These are phyloP conservation scores for Xenotilapia flavipinnis DNA, from an alignment of 2,113 vertebrate species.

Conservation along the genomic window DNA sequence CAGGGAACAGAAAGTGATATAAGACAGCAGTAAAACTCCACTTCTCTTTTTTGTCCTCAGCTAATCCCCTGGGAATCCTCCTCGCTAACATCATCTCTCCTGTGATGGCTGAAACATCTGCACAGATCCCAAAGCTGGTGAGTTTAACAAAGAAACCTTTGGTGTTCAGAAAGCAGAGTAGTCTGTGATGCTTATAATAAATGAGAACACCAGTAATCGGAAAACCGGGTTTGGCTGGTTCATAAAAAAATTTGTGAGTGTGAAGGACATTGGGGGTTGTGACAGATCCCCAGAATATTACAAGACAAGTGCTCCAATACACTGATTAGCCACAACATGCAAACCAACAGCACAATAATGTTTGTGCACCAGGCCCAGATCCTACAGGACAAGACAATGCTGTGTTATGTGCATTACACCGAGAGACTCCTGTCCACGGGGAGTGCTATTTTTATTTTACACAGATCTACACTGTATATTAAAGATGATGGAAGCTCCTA, in stretches of 20 bases:
- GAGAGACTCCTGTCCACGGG: background rate
- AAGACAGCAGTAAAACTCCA: accelerated
- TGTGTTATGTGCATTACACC: background rate
- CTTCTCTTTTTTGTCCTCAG: slow-evolving; percentile 57
- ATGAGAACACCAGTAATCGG: background rate
- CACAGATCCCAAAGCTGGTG: slow-evolving; percentile 76
- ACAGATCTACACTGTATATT: background rate
- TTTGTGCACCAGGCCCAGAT: background rate
- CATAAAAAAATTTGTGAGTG: background rate
- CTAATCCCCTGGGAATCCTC: slow-evolving; percentile 88
- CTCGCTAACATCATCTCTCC: slow-evolving; percentile 84
- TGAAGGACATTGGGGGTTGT: background rate
- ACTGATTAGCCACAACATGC: background rate
- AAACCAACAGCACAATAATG: background rate
- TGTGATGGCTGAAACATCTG: slow-evolving; percentile 55
- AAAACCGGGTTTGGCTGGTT: background rate
- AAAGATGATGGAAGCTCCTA: background rate
- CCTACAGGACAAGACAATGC: accelerated
- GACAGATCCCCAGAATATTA: background rate
- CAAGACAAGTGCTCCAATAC: accelerated
- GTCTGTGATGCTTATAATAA: background rate
- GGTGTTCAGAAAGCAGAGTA: background rate
- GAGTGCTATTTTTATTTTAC: background rate
- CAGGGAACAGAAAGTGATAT: background rate
- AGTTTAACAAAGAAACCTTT: slow-evolving; percentile 9